A percentile compares a stretch with the other conserved stretches of the same genome.
These are phyloP conservation scores for Bergia puertoricense DNA, from an alignment of 92 coral and sea anemone species.

Conservation along the genomic window DNA sequence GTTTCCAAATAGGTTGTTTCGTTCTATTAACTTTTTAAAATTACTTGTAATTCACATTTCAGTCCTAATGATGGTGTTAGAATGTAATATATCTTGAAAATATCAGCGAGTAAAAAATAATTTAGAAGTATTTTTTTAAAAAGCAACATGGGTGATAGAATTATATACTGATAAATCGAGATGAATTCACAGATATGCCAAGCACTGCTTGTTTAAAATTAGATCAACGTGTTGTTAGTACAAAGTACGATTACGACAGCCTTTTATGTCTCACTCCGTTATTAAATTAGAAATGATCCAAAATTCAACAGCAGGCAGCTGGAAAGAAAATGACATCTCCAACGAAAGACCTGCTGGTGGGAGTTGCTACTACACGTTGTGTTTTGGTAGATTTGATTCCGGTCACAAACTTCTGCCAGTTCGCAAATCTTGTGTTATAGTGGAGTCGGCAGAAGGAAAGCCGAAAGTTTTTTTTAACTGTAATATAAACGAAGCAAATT, in stretches of 20 bases:
- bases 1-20: neutral
- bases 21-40: no score
- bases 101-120: neutral
- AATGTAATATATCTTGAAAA: neutral
- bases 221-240: neutral
- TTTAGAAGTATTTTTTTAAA: neutral
- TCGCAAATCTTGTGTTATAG: neutral
- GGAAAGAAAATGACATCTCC: slow-evolving; percentile 16
- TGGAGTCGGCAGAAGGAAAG: neutral
- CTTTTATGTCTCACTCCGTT: neutral
- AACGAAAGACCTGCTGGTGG: neutral
- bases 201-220: slow-evolving; percentile 22
- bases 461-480: neutral
- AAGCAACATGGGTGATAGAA: slow-evolving; percentile 13
- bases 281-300: slow-evolving; percentile 12
- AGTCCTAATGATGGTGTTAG: neutral
- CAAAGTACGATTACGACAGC: slow-evolving; percentile 29
- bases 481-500: slow-evolving; percentile 16
- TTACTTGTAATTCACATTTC: neutral
- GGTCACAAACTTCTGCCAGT: neutral
- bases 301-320: slow-evolving; percentile 24
- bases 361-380: slow-evolving; percentile 11
- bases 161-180: neutral
- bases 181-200: slow-evolving; percentile 25
- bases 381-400: slow-evolving; percentile 4